Percentiles rank a stretch among this genome's conserved stretches.
Conservation (phyloP, 2,888 invertebrate species). For the Pseudococcus viburni region DNA sequence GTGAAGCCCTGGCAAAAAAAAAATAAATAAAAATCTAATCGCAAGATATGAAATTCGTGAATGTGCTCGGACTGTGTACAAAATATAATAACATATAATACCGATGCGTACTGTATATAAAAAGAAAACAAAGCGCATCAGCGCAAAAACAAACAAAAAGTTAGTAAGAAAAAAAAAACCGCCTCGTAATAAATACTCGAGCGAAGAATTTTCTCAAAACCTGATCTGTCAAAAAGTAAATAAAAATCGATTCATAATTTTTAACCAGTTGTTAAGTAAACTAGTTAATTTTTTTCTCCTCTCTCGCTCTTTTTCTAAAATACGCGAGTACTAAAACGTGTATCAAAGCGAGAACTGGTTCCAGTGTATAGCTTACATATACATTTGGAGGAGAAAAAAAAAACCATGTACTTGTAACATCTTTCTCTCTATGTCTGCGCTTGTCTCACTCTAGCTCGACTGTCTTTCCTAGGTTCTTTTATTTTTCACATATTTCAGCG, state of each 20-base stretch:
- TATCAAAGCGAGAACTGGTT: slow-evolving; percentile 57
- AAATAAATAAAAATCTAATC: not conserved
- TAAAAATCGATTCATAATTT: slow-evolving; percentile 66
- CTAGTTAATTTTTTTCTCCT: slow-evolving; percentile 62
- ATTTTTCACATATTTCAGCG: slow-evolving; percentile 44
- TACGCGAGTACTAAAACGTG: slow-evolving; percentile 61
- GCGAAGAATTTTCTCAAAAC: slow-evolving; percentile 64
- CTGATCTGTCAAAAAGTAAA: slow-evolving; percentile 65
- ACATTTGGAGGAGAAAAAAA: not conserved
- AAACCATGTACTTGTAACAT: slow-evolving; percentile 34
- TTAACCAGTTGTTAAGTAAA: slow-evolving; percentile 65
- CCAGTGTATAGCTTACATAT: not conserved
- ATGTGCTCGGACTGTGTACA: slow-evolving; percentile 16
- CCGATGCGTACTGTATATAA: not conserved
- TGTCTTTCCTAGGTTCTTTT: slow-evolving; percentile 1
- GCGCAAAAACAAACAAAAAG: slow-evolving; percentile 11
- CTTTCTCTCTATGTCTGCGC: not conserved
- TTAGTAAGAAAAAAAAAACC: not conserved
- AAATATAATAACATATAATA: slow-evolving; percentile 47
- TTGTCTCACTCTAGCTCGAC: not conserved
- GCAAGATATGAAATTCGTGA: slow-evolving; percentile 54
- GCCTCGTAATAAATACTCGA: slow-evolving; percentile 58
- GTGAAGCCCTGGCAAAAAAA: not conserved
- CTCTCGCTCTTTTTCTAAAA: slow-evolving; percentile 18
- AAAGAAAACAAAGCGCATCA: slow-evolving; percentile 16